These are phyloP conservation scores for Philotrypesis tridentata DNA, from an alignment of 1,140 invertebrate genomes.

Conservation along the genomic window DNA sequence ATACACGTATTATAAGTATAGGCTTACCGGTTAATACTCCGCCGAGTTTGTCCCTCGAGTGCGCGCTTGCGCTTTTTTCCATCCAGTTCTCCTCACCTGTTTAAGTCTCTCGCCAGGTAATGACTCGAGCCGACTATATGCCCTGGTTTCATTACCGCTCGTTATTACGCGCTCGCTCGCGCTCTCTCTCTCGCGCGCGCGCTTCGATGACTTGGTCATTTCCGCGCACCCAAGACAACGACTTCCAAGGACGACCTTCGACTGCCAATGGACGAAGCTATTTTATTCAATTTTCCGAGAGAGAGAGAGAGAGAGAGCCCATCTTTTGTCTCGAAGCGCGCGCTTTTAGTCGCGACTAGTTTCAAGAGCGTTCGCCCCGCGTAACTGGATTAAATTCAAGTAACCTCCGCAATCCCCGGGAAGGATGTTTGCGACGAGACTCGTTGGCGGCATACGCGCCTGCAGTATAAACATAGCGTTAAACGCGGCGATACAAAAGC, in stretches of 20 bases:
- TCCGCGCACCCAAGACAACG: not conserved
- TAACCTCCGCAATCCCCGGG: not conserved
- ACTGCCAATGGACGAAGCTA: not conserved
- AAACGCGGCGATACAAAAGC: no score
- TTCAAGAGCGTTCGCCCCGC: not conserved
- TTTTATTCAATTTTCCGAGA: not conserved
- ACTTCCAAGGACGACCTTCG: not conserved
- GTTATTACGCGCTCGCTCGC: constrained; percentile 31
- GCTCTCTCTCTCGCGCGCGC: no score
- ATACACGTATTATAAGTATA: not conserved
- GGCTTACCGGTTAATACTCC: not conserved
- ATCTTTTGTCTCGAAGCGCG: not conserved
- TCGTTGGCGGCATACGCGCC: not conserved
- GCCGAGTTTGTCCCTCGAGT: constrained; percentile 9
- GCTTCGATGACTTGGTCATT: constrained; percentile 39
- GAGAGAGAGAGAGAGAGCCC: no score
- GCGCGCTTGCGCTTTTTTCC: constrained; percentile 9
- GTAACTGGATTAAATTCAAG: not conserved
- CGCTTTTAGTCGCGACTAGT: not conserved
- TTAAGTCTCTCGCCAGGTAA: constrained; percentile 24
- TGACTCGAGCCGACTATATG: constrained; percentile 24
- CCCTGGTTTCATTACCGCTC: constrained; percentile 38
- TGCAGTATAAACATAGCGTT: not conserved
- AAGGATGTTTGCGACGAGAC: not conserved
- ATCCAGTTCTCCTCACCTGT: constrained; percentile 24